Conservation (phyloP, 1,140 invertebrate species). For the Branchinecta lindahli region DNA sequence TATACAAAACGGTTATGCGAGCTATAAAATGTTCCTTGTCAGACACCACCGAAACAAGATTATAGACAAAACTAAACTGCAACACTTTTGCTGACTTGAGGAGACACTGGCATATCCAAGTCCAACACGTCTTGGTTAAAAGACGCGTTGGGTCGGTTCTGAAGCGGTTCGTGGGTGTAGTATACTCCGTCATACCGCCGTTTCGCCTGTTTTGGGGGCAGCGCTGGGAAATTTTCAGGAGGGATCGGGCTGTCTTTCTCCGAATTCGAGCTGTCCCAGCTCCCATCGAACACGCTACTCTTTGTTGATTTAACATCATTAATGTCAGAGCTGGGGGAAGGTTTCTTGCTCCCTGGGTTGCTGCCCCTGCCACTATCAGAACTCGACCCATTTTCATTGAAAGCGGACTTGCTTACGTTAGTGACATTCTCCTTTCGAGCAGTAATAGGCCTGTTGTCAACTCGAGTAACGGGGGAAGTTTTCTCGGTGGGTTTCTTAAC, state of each 20-base stretch:
- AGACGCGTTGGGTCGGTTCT: constrained; percentile 50
- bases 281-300: not conserved
- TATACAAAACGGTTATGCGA: constrained; percentile 3
- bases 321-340: not conserved
- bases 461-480: not conserved
- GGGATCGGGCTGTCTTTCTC: constrained; percentile 12
- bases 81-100: not conserved
- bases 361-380: not conserved
- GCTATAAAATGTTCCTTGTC: not conserved
- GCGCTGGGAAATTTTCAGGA: constrained; percentile 3
- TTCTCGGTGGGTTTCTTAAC: not conserved
- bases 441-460: not conserved
- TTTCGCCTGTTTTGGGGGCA: constrained; percentile 10
- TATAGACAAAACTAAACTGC: not conserved
- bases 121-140: constrained; percentile 66
- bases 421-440: not conserved
- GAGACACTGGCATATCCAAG: constrained; percentile 32
- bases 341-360: not conserved
- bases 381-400: not conserved
- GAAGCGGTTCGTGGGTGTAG: constrained; percentile 60
- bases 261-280: not conserved
- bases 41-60: not conserved
- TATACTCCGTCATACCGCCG: constrained; percentile 55
- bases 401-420: not conserved
- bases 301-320: not conserved